Conservation (phyloP, 1,140 invertebrate species). For the Drosophila dunni region DNA sequence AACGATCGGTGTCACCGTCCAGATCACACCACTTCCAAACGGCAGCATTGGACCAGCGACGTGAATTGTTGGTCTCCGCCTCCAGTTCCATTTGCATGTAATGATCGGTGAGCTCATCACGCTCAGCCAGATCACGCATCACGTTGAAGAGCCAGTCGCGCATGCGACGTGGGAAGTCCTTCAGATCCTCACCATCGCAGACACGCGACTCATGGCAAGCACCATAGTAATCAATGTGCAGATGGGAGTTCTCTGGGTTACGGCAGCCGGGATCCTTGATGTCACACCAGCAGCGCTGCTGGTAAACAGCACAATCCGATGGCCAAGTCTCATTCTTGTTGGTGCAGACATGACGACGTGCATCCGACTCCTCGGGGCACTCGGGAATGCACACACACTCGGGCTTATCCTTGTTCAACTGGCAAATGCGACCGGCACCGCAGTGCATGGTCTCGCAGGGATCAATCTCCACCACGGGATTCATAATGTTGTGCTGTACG, state of each 20-base stretch:
- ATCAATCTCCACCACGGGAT: slow-evolving; percentile 86
- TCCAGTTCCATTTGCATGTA: slow-evolving; percentile 94
- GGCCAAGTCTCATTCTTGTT: slow-evolving; percentile 97
- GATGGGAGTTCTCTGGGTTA: slow-evolving; percentile 91
- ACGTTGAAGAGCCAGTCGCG: slow-evolving; percentile 98
- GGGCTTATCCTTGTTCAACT: slow-evolving; percentile 90
- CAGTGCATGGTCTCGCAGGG: slow-evolving; percentile 94
- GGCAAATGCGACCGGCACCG: slow-evolving; percentile 94
- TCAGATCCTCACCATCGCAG: slow-evolving; percentile 93
- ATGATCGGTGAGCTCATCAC: slow-evolving; percentile 93
- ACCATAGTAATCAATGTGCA: slow-evolving; percentile 97
- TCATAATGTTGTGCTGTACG: slow-evolving; percentile 63
- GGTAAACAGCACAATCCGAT: slow-evolving; percentile 96
- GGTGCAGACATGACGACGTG: slow-evolving; percentile 93
- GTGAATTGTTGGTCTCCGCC: slow-evolving; percentile 93
- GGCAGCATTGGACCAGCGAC: slow-evolving; percentile 95
- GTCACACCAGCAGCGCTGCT: slow-evolving; percentile 94
- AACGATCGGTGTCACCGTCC: slow-evolving; percentile 92
- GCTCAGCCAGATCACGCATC: slow-evolving; percentile 96
- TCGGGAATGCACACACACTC: slow-evolving; percentile 93
- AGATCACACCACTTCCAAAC: slow-evolving; percentile 99
- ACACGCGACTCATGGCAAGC: slow-evolving; percentile 90
- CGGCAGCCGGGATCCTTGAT: slow-evolving; percentile 90
- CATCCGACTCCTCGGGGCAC: slow-evolving; percentile 92
- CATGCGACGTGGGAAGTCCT: slow-evolving; percentile 96